Evolutionary conservation across 2,113 vertebrate genomes (phyloP).

Genomic region (Myxocyprinus asiaticus): DNA sequence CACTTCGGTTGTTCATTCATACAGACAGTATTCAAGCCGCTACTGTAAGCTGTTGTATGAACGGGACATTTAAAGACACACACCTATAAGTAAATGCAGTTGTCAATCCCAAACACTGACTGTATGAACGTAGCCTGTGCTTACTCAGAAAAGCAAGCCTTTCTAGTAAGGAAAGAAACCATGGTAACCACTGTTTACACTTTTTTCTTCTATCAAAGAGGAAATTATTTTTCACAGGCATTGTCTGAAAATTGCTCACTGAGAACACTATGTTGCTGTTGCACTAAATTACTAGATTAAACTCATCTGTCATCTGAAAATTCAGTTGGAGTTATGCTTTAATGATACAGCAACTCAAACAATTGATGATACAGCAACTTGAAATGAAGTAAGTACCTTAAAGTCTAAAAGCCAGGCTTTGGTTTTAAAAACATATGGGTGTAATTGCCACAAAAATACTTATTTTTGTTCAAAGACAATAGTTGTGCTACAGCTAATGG

Average conservation of each 20-base stretch:
- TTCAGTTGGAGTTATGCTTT: neutral
- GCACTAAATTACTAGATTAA: constrained; percentile 20
- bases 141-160: constrained; percentile 23
- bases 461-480: constrained; percentile 20
- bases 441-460: neutral
- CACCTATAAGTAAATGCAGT: too few species aligned
- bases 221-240: constrained; percentile 4
- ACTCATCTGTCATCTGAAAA: neutral
- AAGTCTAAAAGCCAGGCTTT: neutral
- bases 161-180: constrained; percentile 28
- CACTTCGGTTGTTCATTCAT: too few species aligned
- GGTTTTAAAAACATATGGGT: neutral
- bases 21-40: too few species aligned
- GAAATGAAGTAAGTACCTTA: neutral
- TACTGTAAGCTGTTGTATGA: too few species aligned
- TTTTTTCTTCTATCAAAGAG: neutral
- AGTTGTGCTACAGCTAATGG: neutral
- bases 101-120: too few species aligned
- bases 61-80: too few species aligned
- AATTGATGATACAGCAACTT: neutral
- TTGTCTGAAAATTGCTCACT: constrained; percentile 19
- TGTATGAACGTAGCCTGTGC: neutral
- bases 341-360: neutral
- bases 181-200: constrained; percentile 51
- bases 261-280: neutral